Conservation (phyloP, 2,888 invertebrate genomes). For the Drosophila antonietae region DNA sequence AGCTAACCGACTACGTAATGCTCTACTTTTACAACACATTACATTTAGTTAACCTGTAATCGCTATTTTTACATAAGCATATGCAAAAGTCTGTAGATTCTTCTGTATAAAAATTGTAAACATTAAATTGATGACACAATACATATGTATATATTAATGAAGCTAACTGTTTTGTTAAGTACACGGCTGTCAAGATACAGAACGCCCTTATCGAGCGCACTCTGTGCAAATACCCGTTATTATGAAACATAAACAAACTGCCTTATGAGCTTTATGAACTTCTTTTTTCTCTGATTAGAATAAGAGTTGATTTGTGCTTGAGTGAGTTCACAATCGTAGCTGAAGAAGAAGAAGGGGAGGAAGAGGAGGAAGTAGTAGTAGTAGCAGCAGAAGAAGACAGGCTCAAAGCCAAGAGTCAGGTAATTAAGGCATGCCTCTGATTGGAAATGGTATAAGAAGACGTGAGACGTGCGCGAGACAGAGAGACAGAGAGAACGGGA, state of each 20-base stretch:
- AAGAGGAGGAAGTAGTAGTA: not conserved
- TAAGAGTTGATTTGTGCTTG: conserved; percentile 15
- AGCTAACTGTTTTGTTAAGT: conserved; percentile 9
- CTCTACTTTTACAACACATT: not conserved
- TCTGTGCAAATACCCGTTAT: conserved; percentile 57
- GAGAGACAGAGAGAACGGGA: not conserved
- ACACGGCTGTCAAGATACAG: conserved; percentile 62
- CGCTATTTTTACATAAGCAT: not conserved
- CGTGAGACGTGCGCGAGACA: not conserved
- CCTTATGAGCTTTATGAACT: conserved; percentile 51
- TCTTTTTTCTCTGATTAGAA: conserved; percentile 39
- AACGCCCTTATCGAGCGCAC: conserved; percentile 45
- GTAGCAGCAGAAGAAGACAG: conserved; percentile 19
- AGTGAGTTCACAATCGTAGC: not conserved
- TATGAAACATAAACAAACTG: conserved; percentile 64
- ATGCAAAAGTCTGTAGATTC: not conserved
- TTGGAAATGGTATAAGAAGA: conserved; percentile 17
- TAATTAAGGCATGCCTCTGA: conserved; percentile 39
- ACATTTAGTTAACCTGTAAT: too few relatives aligned
- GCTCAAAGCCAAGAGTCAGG: conserved; percentile 52
- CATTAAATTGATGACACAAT: not conserved
- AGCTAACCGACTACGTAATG: not conserved
- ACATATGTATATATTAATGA: not conserved
- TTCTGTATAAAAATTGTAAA: not conserved
- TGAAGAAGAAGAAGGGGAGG: not conserved